Evolutionary conservation across 2,888 invertebrate genomes (phyloP).

Genomic region (Panopea generosa): DNA sequence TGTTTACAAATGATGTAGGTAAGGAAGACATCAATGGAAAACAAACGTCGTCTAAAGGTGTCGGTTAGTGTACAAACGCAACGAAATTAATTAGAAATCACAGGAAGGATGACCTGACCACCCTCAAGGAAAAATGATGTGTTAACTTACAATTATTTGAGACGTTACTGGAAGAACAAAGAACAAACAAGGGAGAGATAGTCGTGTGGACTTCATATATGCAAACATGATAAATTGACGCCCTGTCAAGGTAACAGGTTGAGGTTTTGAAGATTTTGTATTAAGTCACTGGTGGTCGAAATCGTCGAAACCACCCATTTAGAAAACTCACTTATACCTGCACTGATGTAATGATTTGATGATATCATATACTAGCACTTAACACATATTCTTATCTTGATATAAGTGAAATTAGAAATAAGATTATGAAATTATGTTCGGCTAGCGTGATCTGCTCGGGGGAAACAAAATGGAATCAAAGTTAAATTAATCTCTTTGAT

Average conservation of each 20-base stretch:
- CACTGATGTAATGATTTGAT: too few relatives aligned
- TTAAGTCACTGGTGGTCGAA: too few relatives aligned
- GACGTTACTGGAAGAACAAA: not conserved
- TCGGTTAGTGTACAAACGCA: conserved; percentile 9
- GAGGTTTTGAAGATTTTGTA: too few relatives aligned
- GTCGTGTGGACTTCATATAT: not conserved
- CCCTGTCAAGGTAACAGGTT: not conserved
- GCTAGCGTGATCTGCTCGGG: too few relatives aligned
- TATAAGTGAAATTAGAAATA: too few relatives aligned
- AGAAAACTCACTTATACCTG: too few relatives aligned
- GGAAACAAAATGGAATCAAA: too few relatives aligned
- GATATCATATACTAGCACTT: too few relatives aligned
- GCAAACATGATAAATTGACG: not conserved
- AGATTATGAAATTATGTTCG: too few relatives aligned
- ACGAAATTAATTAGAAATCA: conserved; percentile 55
- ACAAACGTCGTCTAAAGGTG: conserved; percentile 14
- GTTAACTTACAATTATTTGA: not conserved
- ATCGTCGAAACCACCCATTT: too few relatives aligned
- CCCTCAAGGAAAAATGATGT: conserved; percentile 1
- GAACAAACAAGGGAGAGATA: not conserved
- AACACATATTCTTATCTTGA: too few relatives aligned
- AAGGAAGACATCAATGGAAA: conserved; percentile 39
- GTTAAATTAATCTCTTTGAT: too few relatives aligned
- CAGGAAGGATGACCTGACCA: conserved; percentile 23
- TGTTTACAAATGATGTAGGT: conserved; percentile 56